A percentile compares a stretch with the other conserved stretches of the same genome.
These are phyloP conservation scores for Desoria tigrina DNA, from an alignment of 2,888 invertebrate species.

Conservation along the genomic window DNA sequence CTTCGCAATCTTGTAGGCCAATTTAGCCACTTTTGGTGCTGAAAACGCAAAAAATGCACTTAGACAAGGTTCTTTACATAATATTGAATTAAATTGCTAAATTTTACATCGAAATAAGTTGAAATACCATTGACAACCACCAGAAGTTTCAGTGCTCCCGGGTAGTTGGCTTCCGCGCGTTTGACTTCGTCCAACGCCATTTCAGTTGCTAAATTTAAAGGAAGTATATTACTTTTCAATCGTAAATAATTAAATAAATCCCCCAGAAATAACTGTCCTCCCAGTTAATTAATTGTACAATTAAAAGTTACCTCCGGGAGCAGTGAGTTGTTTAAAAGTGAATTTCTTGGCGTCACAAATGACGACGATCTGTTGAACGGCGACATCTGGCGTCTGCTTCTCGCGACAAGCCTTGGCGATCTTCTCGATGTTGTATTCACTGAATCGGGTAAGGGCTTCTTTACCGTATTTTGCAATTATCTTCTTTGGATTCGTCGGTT, in stretches of 20 bases:
- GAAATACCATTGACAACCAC: slow-evolving; percentile 49
- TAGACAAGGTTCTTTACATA: not conserved
- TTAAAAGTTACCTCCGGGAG: slow-evolving; percentile 44
- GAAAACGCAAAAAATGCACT: not conserved
- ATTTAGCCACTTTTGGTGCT: slow-evolving; percentile 51
- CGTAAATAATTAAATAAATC: too few relatives aligned
- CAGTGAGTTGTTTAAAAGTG: slow-evolving; percentile 51
- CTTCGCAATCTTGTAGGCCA: slow-evolving; percentile 51
- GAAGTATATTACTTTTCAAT: too few relatives aligned
- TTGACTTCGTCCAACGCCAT: slow-evolving; percentile 48
- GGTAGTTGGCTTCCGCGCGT: slow-evolving; percentile 44
- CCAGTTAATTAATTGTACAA: not conserved
- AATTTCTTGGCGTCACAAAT: slow-evolving; percentile 51
- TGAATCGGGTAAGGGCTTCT: slow-evolving; percentile 36
- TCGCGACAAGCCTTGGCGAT: slow-evolving; percentile 42
- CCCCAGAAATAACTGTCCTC: too few relatives aligned
- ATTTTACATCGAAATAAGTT: not conserved
- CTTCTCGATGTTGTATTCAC: slow-evolving; percentile 48
- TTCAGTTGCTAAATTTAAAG: slow-evolving; percentile 41
- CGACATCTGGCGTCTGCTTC: slow-evolving; percentile 37
- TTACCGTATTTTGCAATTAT: slow-evolving; percentile 51
- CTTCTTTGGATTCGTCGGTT: slow-evolving; percentile 48
- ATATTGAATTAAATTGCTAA: not conserved
- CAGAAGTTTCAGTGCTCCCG: slow-evolving; percentile 44
- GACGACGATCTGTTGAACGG: slow-evolving; percentile 48